Percentiles rank a stretch among this genome's conserved stretches.
Evolutionary conservation across 92 coral and sea anemone species (phyloP).

Genomic region (Diadumene lineata): DNA sequence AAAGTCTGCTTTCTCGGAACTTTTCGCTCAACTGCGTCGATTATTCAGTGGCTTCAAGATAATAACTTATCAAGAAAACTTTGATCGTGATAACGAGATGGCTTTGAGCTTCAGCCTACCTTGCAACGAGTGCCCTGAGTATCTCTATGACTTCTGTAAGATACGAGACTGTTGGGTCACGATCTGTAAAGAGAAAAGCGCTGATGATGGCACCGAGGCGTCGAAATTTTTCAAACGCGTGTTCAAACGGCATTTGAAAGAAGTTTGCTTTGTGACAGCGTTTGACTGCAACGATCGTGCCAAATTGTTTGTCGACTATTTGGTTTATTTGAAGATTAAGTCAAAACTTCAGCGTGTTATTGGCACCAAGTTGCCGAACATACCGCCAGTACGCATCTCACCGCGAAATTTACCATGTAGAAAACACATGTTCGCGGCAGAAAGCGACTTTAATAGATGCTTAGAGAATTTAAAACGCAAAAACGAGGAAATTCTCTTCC

Average conservation of each 20-base stretch:
- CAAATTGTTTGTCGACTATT: constrained; percentile 28
- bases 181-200: constrained; percentile 6
- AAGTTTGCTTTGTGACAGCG: constrained; percentile 32
- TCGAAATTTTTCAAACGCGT: constrained; percentile 29
- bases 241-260: constrained; percentile 17
- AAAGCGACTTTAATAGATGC: constrained; percentile 24
- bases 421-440: constrained; percentile 38
- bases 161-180: constrained; percentile 19
- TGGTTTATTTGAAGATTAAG: constrained; percentile 24
- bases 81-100: constrained; percentile 27
- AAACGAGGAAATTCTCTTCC: constrained; percentile 36
- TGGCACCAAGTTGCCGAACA: constrained; percentile 18
- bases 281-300: constrained; percentile 39
- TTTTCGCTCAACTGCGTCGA: constrained; percentile 1
- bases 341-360: constrained; percentile 23
- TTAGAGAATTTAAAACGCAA: constrained; percentile 27
- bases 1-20: not conserved
- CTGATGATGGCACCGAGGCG: constrained; percentile 10
- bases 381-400: constrained; percentile 22
- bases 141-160: constrained; percentile 28
- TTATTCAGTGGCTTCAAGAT: constrained; percentile 20
- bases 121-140: constrained; percentile 36
- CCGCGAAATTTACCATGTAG: constrained; percentile 27
- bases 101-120: constrained; percentile 31
- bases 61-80: constrained; percentile 42